Evolutionary conservation across 2,888 invertebrate species (phyloP), one percentile per base, ranked within the genome.

Genomic region (Agrochola macilenta): DNA sequence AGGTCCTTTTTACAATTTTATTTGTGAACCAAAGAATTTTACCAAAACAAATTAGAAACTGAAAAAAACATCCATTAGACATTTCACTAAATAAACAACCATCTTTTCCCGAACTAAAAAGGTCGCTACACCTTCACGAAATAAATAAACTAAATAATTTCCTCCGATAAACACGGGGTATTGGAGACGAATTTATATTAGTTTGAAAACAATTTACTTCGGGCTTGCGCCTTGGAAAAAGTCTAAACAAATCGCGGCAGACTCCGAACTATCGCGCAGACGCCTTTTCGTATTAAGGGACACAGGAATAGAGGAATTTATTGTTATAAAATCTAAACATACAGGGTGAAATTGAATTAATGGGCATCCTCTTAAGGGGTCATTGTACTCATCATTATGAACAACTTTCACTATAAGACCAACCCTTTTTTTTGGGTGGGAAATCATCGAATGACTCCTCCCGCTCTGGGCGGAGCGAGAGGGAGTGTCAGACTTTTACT

Each of bases 221-320:
- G 84, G 89, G 88, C 88, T 90, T 89, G 90, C 91, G 91, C 89
- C 93, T 92, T 66, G 86, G 91, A 92, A 92, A 91, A 92, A 91
- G 88, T 91, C 90, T 91, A 92, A 91, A 90, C 90, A 92, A 93
- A 92, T 92, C 89, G 89, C 78, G 82, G 72, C 85, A 89, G 88
- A 89, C 87, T 71, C 75, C 72, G 81, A 90, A 91, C 90, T 92
- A 90, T 89, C 88, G 84, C 35, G 73, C 72, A 75, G 83, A 75
- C 87, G 86, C 87, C 89, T 90, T 85, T 72, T 68, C 52, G 65
- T 85, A 23, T 72, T 52, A 1, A 46, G 12, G 69, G 91, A 88
- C 77, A 81, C 89, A 82, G 9, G 30, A 87, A 82, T 74, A 4
- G 81, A 30, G 61, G 81, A 60, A 17, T 30, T 60, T 60, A 60